A percentile compares a stretch with the other conserved stretches of the same genome.
These are phyloP conservation scores for Bostrychus sinensis DNA, from an alignment of 2,113 vertebrate genomes.

Conservation along the genomic window DNA sequence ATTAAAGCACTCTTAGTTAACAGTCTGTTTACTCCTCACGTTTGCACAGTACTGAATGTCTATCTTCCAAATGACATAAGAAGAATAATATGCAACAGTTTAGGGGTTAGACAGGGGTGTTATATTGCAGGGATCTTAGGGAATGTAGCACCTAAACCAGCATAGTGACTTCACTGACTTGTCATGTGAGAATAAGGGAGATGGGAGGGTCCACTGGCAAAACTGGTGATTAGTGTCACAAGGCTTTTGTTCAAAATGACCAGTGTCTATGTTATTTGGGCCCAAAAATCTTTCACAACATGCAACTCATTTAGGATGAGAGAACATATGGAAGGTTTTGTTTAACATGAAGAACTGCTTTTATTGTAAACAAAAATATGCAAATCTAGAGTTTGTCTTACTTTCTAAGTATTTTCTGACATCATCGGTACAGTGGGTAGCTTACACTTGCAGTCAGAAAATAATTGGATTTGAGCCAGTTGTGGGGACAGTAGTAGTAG, in stretches of 20 bases:
- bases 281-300: background rate
- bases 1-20: too few relatives aligned
- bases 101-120: slow-evolving; percentile 5
- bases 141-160: slow-evolving; percentile 74
- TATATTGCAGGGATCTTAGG: slow-evolving; percentile 35
- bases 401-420: too few relatives aligned
- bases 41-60: too few relatives aligned
- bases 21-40: too few relatives aligned
- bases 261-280: background rate
- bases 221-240: slow-evolving; percentile 48
- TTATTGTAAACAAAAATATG: too few relatives aligned
- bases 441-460: too few relatives aligned
- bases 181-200: slow-evolving; percentile 53
- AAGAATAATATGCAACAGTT: too few relatives aligned
- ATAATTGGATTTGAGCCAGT: too few relatives aligned
- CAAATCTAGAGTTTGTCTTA: too few relatives aligned
- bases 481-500: too few relatives aligned
- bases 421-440: too few relatives aligned
- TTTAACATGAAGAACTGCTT: background rate
- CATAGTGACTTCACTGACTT: slow-evolving; percentile 37
- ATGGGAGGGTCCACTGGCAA: slow-evolving; percentile 15
- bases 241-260: slow-evolving; percentile 34
- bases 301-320: background rate
- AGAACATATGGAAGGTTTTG: background rate
- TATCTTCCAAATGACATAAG: too few relatives aligned